Evolutionary conservation across 2,888 invertebrate genomes (phyloP).

Genomic region (Eueremaeus valkanovi): DNA sequence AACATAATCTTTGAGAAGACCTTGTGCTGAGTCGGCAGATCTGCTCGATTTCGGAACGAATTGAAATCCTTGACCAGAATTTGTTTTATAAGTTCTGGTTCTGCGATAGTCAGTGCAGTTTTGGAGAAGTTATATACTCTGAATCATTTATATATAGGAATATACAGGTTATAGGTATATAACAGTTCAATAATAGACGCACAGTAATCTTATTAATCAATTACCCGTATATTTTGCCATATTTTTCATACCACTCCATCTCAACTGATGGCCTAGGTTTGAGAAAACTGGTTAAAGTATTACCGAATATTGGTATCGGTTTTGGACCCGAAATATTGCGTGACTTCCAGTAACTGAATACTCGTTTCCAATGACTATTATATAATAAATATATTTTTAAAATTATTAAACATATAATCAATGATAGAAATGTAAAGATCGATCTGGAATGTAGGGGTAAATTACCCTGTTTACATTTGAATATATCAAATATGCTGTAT

Average conservation of each 20-base stretch:
- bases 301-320: slow-evolving; percentile 9
- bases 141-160: background rate
- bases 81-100: slow-evolving; percentile 33
- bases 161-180: no score
- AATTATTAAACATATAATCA: no score
- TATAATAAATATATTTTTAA: no score
- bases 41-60: background rate
- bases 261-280: background rate
- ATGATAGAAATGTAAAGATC: no score
- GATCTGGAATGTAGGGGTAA: no score
- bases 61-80: slow-evolving; percentile 35
- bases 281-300: background rate
- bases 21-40: background rate
- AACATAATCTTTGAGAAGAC: slow-evolving; percentile 10
- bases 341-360: slow-evolving; percentile 1
- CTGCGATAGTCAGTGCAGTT: background rate
- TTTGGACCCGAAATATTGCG: background rate
- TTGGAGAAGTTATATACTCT: background rate
- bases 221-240: slow-evolving; percentile 15
- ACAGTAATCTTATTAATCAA: no score
- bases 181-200: no score
- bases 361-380: background rate
- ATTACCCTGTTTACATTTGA: no score
- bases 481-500: no score
- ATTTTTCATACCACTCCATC: slow-evolving; percentile 5